phyloP scores from a whole-genome alignment of 2,797 vertebrate species.

The Avahi laniger region DNA sequence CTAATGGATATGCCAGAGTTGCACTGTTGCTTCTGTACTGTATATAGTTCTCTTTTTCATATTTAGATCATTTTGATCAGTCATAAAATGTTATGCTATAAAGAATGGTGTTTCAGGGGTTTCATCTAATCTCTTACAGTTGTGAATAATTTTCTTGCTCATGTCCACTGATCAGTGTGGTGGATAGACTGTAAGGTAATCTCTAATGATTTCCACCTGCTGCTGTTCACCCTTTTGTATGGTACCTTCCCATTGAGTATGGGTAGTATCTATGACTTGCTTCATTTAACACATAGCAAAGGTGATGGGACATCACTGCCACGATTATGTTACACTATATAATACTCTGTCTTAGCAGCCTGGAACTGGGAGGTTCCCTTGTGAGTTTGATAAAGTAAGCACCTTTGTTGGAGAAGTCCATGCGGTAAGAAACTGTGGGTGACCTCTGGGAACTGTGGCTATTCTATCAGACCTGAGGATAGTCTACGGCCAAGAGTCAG shows the following conservation, averaged over 20 bases:
- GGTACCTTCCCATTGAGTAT: not conserved
- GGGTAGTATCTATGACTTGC: not conserved
- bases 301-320: not conserved
- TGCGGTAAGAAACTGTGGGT: not conserved
- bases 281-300: not conserved
- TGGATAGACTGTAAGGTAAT: not conserved
- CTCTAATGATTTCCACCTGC: not conserved
- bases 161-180: not conserved
- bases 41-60: not conserved
- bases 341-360: not conserved
- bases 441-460: not conserved
- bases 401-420: not conserved
- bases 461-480: not conserved
- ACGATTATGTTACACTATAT: not conserved
- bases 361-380: not conserved
- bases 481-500: not conserved
- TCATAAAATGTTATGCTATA: conserved; percentile 1
- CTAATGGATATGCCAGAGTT: not conserved
- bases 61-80: not conserved
- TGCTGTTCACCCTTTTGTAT: not conserved
- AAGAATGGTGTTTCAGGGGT: not conserved
- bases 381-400: not conserved
- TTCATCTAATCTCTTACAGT: not conserved
- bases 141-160: not conserved
- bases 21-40: not conserved